Base-by-base conservation (phyloP, 2,113 vertebrate species). In the Ailuropoda melanoleuca region DNA sequence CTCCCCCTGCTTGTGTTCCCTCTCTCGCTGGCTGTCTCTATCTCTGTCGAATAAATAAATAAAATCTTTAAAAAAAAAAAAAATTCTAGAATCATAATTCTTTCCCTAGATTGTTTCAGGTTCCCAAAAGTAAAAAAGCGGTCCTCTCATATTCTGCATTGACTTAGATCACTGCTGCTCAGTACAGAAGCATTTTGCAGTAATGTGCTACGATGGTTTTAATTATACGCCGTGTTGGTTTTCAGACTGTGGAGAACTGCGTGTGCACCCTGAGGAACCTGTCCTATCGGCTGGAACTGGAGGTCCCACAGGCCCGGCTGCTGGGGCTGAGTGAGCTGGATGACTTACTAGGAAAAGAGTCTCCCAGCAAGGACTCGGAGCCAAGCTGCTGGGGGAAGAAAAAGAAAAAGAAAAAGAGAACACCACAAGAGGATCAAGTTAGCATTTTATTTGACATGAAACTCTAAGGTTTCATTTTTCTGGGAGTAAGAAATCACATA, bases 331-430 rank as follows among this genome's bases (percentile, higher is more conserved):
- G 99, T 43, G 99, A 99, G 93, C 56, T 99, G 81, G 99, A 99
- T 87, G 99, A 99, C 97, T 98, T 99, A 86, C 98, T 99, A 95
- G 99, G 99, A 50, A 99, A 99, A 60, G 99, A 99, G 97, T 99
- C 99, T 2, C 99, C 99, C 31, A 99, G 99, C 98, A 99, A 99
- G 98, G 99, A 99, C 91, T 99, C 99, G 0, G 99, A 99, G 94
- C 99, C 99, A 77, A 99, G 99, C 96, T 99, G 99, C 98, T 99
- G 99, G 99, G 99, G 99, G 8, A 99, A 99, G 93, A 99, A 99
- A 97, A 99, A 99, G 97, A 99, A 99, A 97, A 99, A 99, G 99
- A 99, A 99, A 98, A 99, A 99, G 98, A 99, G 99, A 98, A 98
- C 98, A 56, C 98, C 98, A 0, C 99, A 99, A 90, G 99, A 99